Evolutionary conservation across 2,888 invertebrate genomes (phyloP).

Genomic region (Plusia festucae): DNA sequence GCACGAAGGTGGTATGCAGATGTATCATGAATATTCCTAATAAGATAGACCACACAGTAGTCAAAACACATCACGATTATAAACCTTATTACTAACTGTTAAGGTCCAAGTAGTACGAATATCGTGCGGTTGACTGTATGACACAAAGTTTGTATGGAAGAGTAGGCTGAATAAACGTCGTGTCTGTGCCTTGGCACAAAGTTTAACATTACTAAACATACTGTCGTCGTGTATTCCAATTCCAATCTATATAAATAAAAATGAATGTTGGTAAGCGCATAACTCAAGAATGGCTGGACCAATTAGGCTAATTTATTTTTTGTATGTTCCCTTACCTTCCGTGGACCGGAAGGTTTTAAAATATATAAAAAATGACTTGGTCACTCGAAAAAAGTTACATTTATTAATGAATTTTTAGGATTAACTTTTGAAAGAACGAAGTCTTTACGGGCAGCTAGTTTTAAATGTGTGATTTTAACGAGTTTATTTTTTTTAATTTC

Average conservation of each 20-base stretch:
- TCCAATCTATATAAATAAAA: no score
- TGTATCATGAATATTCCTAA: constrained; percentile 33
- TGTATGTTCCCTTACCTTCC: no score
- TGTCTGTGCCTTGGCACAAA: constrained; percentile 22
- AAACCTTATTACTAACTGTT: neutral
- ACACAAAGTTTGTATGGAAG: constrained; percentile 6
- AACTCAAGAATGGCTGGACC: no score
- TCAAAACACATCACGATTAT: neutral
- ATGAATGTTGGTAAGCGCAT: no score
- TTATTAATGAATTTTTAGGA: no score
- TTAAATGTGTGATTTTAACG: no score
- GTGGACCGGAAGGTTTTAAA: no score
- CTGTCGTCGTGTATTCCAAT: neutral
- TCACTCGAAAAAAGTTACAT: no score
- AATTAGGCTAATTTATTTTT: no score
- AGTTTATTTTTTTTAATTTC: neutral
- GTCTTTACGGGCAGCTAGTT: no score
- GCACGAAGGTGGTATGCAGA: constrained; percentile 17
- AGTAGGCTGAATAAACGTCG: constrained; percentile 33
- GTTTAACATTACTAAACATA: neutral
- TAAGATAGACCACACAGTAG: neutral
- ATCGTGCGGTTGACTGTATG: neutral
- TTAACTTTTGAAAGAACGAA: no score
- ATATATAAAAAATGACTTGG: no score
- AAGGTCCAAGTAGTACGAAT: neutral